Percentiles rank a stretch among this genome's conserved stretches.
These are phyloP conservation scores for Porites australiensis DNA, from an alignment of 64 coral and sea anemone genomes.

Conservation along the genomic window DNA sequence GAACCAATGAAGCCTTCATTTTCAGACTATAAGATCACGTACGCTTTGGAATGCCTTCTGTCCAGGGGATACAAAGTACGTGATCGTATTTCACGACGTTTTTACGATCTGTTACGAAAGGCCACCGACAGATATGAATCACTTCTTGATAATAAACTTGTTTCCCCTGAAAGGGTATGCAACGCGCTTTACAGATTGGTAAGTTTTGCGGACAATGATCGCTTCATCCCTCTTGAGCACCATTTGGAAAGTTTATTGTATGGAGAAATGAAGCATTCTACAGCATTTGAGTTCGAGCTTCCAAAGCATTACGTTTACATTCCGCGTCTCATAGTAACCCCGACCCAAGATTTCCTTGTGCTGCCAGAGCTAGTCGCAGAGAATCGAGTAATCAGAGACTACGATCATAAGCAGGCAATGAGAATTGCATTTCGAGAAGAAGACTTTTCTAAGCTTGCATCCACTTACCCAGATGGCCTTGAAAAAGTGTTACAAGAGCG, in stretches of 20 bases:
- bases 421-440: constrained; percentile 91
- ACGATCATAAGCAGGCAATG: constrained; percentile 72
- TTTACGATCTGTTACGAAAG: constrained; percentile 74
- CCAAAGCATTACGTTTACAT: constrained; percentile 89
- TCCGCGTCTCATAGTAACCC: constrained; percentile 84
- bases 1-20: constrained; percentile 59
- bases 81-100: constrained; percentile 74
- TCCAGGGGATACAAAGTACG: constrained; percentile 81
- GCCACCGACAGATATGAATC: constrained; percentile 32
- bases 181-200: constrained; percentile 73
- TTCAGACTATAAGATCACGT: constrained; percentile 43
- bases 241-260: constrained; percentile 54
- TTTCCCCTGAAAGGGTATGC: constrained; percentile 34
- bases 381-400: constrained; percentile 90
- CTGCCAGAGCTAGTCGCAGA: constrained; percentile 85
- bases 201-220: constrained; percentile 55
- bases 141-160: background rate
- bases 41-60: constrained; percentile 81
- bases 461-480: constrained; percentile 38
- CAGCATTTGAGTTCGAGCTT: constrained; percentile 54
- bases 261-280: constrained; percentile 49
- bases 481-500: constrained; percentile 65
- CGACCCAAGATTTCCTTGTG: constrained; percentile 77
- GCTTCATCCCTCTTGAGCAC: constrained; percentile 69
- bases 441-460: constrained; percentile 88